Conservation (phyloP, 2,113 vertebrate genomes). For the Rhea americana region DNA sequence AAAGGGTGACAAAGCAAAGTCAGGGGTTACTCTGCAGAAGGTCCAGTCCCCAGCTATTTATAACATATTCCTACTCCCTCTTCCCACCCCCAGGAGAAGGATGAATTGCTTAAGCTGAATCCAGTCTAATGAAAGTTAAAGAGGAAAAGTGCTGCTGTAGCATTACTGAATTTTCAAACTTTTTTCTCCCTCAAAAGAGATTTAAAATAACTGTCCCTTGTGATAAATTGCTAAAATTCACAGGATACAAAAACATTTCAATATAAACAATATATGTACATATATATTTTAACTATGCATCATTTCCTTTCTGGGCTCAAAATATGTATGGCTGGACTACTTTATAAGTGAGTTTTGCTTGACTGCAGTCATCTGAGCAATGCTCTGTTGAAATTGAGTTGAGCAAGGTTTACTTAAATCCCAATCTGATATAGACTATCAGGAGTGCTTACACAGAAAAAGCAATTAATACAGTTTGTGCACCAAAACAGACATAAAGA, state of each 20-base stretch:
- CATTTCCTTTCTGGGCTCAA: not conserved
- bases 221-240: not conserved
- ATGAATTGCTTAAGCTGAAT: not conserved
- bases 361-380: not conserved
- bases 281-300: not conserved
- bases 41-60: not conserved
- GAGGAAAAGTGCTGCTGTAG: not conserved
- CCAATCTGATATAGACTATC: no score
- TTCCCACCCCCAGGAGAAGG: not conserved
- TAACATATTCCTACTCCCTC: not conserved
- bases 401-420: not conserved
- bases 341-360: not conserved
- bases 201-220: not conserved
- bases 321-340: not conserved
- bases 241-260: not conserved
- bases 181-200: not conserved
- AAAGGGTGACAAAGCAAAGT: not conserved
- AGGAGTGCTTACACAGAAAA: not conserved
- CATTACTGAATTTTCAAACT: not conserved
- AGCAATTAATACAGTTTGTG: accelerated
- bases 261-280: not conserved
- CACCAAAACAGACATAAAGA: not conserved
- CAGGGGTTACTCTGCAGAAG: not conserved
- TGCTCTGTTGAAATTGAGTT: not conserved
- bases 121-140: not conserved